Evolutionary conservation across 2,888 invertebrate species (phyloP), one percentile per base, ranked within the genome.

Genomic region (Caenorhabditis sp.): DNA sequence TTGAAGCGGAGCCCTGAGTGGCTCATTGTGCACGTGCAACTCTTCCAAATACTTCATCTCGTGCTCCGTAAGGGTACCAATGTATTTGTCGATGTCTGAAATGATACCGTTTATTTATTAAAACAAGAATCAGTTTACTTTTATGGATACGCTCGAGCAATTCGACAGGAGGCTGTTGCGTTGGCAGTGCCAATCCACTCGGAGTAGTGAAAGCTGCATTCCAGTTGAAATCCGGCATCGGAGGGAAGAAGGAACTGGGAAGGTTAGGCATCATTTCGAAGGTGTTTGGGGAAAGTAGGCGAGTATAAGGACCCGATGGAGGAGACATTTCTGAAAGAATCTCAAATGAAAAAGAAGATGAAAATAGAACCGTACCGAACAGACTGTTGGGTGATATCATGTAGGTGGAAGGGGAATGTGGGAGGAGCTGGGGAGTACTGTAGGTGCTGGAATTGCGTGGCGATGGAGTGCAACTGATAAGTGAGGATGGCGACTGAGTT

Each of bases 1-100:
- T n/a, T 35, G 48, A 6, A 76, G 22, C 8, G 76, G 76, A 22
- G 58, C 65, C 20, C 65, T 76, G 32, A 78, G n/a, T 11, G 78
- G 72, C 32, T 66, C 66, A 59, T 74, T 78, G 4, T 45, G 61
- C 27, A 73, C 48, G 17, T 74, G 65, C 1, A 78, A 24, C 50
- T 72, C 78, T 55, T 74, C 63, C 6, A 78, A 20, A 7, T 70
- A 13, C 9, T 30, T 15, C 35, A 70, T 58, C 43, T 78, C 74
- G 4, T 55, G 56, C 3, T 35, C 30, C 2, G 32, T 59, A 11
- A 76, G 26, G 26, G 68, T 50, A 22, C 53, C 62, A 20, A 17
- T 13, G 24, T 74, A 74, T 13, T 68, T 74, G 41, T 61, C 66
- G 5, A 68, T 68, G 35, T 66, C 74, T 66, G 39, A 46, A 37